phyloP scores from a whole-genome alignment of 1,140 invertebrate species.

The Araneus ventricosus region DNA sequence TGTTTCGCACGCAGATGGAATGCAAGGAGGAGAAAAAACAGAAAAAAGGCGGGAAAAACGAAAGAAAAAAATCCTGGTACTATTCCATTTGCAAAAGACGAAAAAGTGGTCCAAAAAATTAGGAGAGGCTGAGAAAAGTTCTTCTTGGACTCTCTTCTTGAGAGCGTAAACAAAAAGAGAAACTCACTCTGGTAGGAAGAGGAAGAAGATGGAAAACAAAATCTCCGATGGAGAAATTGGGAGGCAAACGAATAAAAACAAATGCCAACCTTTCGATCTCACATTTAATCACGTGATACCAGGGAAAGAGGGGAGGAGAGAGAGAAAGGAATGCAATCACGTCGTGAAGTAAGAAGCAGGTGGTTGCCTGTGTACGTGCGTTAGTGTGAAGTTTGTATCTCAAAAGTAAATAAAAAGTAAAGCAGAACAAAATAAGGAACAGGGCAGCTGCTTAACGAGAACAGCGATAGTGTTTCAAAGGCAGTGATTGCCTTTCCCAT shows the following conservation, averaged over 20 bases:
- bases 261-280: background rate
- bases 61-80: no score
- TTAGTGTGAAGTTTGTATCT: background rate
- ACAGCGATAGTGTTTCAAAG: background rate
- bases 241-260: background rate
- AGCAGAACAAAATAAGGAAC: background rate
- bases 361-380: background rate
- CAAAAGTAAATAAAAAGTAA: background rate
- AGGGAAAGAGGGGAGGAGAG: background rate
- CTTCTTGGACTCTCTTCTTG: background rate
- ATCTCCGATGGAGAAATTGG: conserved; percentile 1
- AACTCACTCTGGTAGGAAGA: background rate
- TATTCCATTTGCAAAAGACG: background rate
- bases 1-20: background rate
- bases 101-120: background rate
- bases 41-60: background rate
- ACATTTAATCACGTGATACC: conserved; percentile 30
- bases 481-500: background rate
- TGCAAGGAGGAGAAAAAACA: background rate
- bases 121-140: background rate
- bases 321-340: conserved; percentile 12
- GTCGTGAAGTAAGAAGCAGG: conserved; percentile 8
- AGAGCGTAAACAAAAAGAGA: conserved; percentile 8
- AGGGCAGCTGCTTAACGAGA: background rate
- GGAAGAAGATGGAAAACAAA: background rate